Conservation (phyloP, 1,140 invertebrate species). For the Polypedilum pembai region DNA sequence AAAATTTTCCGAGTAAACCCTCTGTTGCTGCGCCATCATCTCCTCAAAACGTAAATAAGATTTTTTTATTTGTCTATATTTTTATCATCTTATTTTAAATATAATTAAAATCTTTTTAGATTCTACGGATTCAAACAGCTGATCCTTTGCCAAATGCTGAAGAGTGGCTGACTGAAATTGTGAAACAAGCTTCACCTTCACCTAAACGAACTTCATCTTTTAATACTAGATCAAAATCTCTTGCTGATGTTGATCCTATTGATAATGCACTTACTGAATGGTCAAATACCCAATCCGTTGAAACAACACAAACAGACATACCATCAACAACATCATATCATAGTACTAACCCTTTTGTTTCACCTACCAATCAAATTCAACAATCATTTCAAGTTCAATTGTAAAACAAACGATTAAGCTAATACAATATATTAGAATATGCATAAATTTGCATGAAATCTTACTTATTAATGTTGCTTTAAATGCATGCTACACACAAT, state of each 20-base stretch:
- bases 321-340: slow-evolving; percentile 33
- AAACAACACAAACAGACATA: slow-evolving; percentile 34
- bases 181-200: slow-evolving; percentile 48
- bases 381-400: slow-evolving; percentile 60
- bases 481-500: background rate
- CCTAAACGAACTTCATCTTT: slow-evolving; percentile 48
- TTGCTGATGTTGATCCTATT: slow-evolving; percentile 62
- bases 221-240: slow-evolving; percentile 51
- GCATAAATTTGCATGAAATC: background rate
- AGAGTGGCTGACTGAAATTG: slow-evolving; percentile 68
- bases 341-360: slow-evolving; percentile 50
- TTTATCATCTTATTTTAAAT: slow-evolving; percentile 37
- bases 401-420: slow-evolving; percentile 38
- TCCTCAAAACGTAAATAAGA: slow-evolving; percentile 44
- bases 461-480: background rate
- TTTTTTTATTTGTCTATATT: too few relatives aligned
- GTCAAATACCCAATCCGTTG: slow-evolving; percentile 37
- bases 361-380: slow-evolving; percentile 46
- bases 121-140: slow-evolving; percentile 33
- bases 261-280: slow-evolving; percentile 52
- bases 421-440: background rate
- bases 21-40: slow-evolving; percentile 44
- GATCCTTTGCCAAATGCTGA: slow-evolving; percentile 58
- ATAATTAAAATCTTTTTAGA: slow-evolving; percentile 35
- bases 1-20: slow-evolving; percentile 41